Conservation (phyloP, 2,888 invertebrate genomes). For the Lysandra bellargus region DNA sequence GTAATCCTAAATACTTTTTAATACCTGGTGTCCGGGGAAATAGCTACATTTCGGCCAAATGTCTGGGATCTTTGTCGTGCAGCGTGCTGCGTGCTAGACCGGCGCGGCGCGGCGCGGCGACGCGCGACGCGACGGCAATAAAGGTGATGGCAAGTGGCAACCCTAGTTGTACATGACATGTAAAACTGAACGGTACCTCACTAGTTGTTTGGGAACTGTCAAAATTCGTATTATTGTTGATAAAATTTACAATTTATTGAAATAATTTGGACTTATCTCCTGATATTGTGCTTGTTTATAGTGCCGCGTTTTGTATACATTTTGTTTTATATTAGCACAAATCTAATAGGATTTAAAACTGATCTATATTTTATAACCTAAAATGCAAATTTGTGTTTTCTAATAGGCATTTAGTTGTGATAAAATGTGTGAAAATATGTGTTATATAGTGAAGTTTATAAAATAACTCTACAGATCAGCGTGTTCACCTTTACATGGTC, state of each 20-base stretch:
- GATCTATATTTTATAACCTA: slow-evolving; percentile 27
- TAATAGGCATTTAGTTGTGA: background rate
- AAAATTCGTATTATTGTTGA: slow-evolving; percentile 42
- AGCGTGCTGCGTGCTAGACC: too few species aligned
- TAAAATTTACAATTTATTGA: background rate
- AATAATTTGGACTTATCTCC: background rate
- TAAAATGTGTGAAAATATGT: background rate
- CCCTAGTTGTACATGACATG: too few species aligned
- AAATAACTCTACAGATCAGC: background rate
- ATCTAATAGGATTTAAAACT: background rate
- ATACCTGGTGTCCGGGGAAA: too few species aligned
- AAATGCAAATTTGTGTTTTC: slow-evolving; percentile 27
- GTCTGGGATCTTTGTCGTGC: too few species aligned
- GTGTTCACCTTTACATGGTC: background rate
- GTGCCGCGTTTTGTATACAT: background rate
- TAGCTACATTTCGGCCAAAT: too few species aligned
- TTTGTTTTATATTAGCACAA: background rate
- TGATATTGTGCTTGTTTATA: background rate
- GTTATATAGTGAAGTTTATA: background rate
- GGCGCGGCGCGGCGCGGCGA: too few species aligned
- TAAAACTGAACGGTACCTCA: slow-evolving; percentile 36
- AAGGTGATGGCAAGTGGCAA: too few species aligned
- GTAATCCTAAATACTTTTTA: too few species aligned
- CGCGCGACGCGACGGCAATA: too few species aligned
- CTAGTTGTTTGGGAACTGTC: slow-evolving; percentile 47